Percentiles rank a stretch among this genome's conserved stretches.
Evolutionary conservation across 2,113 vertebrate genomes (phyloP).

Genomic region (Microcebus lehilahytsara): DNA sequence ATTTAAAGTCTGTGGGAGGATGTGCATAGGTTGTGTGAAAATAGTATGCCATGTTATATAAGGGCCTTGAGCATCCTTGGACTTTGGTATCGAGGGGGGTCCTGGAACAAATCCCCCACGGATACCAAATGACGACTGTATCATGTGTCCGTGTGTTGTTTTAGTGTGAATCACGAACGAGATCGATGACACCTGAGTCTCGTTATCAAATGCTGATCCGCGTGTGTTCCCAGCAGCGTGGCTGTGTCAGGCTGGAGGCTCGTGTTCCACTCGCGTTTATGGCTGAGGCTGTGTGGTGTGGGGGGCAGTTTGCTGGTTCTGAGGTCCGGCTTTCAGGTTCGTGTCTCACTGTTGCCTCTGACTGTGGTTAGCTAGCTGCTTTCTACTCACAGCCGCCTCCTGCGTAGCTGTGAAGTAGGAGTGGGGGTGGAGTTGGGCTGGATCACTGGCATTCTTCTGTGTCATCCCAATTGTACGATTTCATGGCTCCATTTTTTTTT

Average conservation of each 20-base stretch:
- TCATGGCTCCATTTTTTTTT: no score
- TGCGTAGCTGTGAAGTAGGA: background rate
- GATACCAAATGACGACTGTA: background rate
- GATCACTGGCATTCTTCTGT: background rate
- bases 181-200: background rate
- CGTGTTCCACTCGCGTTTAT: accelerated
- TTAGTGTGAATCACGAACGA: background rate
- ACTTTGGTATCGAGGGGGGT: background rate
- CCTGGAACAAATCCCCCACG: background rate
- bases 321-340: background rate
- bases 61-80: background rate
- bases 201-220: background rate
- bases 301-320: background rate
- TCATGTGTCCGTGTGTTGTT: background rate
- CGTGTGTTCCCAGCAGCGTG: background rate
- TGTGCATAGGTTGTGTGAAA: background rate
- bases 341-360: background rate
- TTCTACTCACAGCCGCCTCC: background rate
- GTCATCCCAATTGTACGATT: background rate
- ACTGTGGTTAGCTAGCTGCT: background rate
- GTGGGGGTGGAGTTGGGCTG: background rate
- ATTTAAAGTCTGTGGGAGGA: background rate
- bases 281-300: accelerated
- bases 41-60: background rate
- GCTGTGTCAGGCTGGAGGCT: background rate